Evolutionary conservation across 2,113 vertebrate genomes (phyloP), one percentile per base, ranked within the genome.

Genomic region (Cololabis saira): DNA sequence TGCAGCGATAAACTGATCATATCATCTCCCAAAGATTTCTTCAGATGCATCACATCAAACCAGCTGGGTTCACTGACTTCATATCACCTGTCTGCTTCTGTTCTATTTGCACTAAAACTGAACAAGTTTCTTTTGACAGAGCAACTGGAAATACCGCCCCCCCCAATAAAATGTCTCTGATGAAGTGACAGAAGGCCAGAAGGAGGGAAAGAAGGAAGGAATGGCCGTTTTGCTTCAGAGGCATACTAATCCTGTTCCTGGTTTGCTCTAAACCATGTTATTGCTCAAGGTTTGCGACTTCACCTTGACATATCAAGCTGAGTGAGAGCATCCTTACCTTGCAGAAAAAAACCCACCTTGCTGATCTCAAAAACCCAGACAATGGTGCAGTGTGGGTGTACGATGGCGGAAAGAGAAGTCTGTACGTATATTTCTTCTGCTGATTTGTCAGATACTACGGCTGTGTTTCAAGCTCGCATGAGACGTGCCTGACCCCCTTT

Each of bases 91-190:
- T 88, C 77, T 75, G 84, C 90, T 93, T 93, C 78, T 90, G 87
- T 92, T 91, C 81, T 80, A 87, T 90, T 93, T 93, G 92, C 93
- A 92, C 91, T 92, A 92, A 91, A 89, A 89, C 72, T 83, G 68
- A 81, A 86, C 53, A 61, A 76, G 58, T 81, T 86, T 74, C 70
- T 80, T 80, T 85, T 73, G 71, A 80, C 73, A 68, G 71, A 87
- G 83, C 27, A 10, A 52, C n/a, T n/a, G n/a, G n/a, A n/a, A n/a
- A 55, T 48, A 42, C 58, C 42, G 50, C 44, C 21, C 42, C 19
- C 41, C n/a, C 37, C 5, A 44, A 48, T 59, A 57, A 62, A 74
- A 52, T 47, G 52, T 78, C 37, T 18, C 30, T 53, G 52, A 80
- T 47, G 42, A 56, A 24, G 72, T 47, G 47, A 58, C 17, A 8